Evolutionary conservation across 2,888 invertebrate species (phyloP).

Genomic region (Spilosoma lubricipeda): DNA sequence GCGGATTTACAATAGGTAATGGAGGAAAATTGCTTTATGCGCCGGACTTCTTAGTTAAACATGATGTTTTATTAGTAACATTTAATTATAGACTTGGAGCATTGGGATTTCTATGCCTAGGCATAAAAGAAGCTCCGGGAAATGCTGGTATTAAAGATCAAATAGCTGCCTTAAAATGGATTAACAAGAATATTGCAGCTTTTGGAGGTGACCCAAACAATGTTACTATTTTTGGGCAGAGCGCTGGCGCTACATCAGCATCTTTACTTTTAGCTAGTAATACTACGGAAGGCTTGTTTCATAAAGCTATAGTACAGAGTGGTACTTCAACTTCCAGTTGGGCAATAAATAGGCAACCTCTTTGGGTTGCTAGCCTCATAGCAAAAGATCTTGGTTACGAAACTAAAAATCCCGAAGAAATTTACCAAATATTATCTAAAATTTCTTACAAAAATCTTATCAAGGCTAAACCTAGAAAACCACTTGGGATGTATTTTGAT

Average conservation of each 20-base stretch:
- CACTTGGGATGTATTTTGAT: constrained; percentile 71
- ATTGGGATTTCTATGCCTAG: constrained; percentile 76
- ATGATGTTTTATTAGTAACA: constrained; percentile 75
- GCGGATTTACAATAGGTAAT: constrained; percentile 74
- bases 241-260: constrained; percentile 74
- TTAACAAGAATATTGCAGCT: constrained; percentile 76
- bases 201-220: constrained; percentile 81
- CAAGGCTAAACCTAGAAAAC: constrained; percentile 61
- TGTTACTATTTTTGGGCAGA: constrained; percentile 79
- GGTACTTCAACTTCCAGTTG: constrained; percentile 75
- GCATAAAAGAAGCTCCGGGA: constrained; percentile 78
- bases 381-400: constrained; percentile 70
- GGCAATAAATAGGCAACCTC: constrained; percentile 73
- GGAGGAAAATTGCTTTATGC: constrained; percentile 75
- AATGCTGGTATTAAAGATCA: constrained; percentile 81
- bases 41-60: constrained; percentile 73
- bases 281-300: constrained; percentile 69
- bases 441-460: constrained; percentile 63
- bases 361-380: constrained; percentile 70
- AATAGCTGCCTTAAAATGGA: constrained; percentile 78
- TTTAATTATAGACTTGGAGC: constrained; percentile 79
- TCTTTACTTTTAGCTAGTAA: constrained; percentile 70
- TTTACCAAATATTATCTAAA: constrained; percentile 70
- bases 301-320: constrained; percentile 76
- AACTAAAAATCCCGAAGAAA: constrained; percentile 69